Evolutionary conservation across 1,140 invertebrate species (phyloP).

Genomic region (Papilio polytes): DNA sequence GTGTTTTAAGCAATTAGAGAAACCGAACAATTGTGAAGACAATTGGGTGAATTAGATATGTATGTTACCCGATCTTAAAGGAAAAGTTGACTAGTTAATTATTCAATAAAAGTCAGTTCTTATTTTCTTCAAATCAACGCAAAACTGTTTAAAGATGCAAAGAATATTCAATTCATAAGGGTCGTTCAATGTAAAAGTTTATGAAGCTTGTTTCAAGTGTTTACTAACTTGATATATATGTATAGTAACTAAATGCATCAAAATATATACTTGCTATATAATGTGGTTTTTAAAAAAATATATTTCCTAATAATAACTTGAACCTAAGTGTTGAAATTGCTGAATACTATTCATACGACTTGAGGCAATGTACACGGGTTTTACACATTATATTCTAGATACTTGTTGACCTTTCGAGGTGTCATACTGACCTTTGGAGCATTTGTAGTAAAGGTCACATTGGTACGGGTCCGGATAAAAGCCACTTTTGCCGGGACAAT

Average conservation of each 20-base stretch:
- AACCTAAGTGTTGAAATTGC: background rate
- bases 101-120: too few species aligned
- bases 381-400: constrained; percentile 49
- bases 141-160: too few species aligned
- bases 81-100: too few species aligned
- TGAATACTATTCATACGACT: background rate
- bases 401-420: constrained; percentile 58
- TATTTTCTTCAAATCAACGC: too few species aligned
- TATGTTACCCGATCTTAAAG: too few species aligned
- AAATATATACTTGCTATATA: background rate
- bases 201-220: too few species aligned
- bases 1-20: too few species aligned
- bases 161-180: too few species aligned
- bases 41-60: background rate
- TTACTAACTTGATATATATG: background rate
- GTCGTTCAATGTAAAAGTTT: background rate
- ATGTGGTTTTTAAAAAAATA: background rate
- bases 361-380: background rate
- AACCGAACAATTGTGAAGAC: background rate
- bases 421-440: constrained; percentile 86
- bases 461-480: constrained; percentile 90
- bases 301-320: background rate
- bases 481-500: constrained; percentile 90
- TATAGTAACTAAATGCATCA: background rate
- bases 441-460: constrained; percentile 93